Conservation (phyloP, 2,888 invertebrate species). For the Pilophorus perplexus region DNA sequence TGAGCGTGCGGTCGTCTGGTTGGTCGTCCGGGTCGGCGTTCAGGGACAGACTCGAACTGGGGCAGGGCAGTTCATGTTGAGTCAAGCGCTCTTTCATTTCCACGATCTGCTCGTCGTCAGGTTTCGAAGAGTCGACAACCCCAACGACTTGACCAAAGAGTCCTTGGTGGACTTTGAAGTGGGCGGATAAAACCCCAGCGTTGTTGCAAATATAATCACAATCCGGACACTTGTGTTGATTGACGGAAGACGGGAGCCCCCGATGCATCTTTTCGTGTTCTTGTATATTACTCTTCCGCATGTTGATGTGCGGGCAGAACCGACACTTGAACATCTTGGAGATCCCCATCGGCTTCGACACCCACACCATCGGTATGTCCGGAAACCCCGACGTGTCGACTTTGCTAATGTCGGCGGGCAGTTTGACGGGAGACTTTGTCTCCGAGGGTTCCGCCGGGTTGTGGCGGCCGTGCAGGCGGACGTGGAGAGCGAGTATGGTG, state of each 20-base stretch:
- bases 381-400: constrained; percentile 51
- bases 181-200: constrained; percentile 66
- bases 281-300: constrained; percentile 73
- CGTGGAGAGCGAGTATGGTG: constrained; percentile 43
- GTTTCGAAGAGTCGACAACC: constrained; percentile 63
- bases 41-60: not conserved
- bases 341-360: constrained; percentile 68
- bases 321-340: constrained; percentile 82
- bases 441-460: constrained; percentile 44
- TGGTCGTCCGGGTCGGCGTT: not conserved
- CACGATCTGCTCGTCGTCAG: constrained; percentile 67
- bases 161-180: constrained; percentile 73
- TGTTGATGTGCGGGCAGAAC: constrained; percentile 78
- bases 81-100: constrained; percentile 45
- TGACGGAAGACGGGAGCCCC: constrained; percentile 27
- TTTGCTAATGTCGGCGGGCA: constrained; percentile 44
- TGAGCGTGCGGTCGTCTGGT: constrained; percentile 55
- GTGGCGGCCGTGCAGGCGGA: constrained; percentile 42
- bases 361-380: constrained; percentile 73
- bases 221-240: constrained; percentile 63
- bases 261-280: constrained; percentile 80
- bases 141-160: constrained; percentile 69
- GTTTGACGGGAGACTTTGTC: constrained; percentile 11
- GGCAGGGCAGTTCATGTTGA: constrained; percentile 5
- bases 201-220: constrained; percentile 78